A percentile compares a stretch with the other conserved stretches of the same genome.
Conservation (phyloP, 2,113 vertebrate species). For the Ophiodon elongatus region DNA sequence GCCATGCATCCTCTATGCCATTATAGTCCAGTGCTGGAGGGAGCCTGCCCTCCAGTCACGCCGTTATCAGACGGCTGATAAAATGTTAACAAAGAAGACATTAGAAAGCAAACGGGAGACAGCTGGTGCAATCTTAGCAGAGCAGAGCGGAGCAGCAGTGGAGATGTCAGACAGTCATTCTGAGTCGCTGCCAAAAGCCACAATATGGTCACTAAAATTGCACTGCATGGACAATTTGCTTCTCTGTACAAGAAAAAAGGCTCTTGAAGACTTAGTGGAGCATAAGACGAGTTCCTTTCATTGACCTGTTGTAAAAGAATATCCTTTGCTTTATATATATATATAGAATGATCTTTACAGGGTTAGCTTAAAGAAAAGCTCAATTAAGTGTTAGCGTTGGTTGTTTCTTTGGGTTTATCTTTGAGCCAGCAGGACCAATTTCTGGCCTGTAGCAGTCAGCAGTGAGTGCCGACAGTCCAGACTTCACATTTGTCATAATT, state of each 20-base stretch:
- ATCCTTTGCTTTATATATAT: background rate
- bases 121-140: conserved; percentile 79
- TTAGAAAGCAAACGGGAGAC: conserved; percentile 80
- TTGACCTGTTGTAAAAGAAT: conserved; percentile 25
- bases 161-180: conserved; percentile 81
- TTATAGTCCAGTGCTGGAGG: conserved; percentile 65
- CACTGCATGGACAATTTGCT: conserved; percentile 75
- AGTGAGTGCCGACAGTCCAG: conserved; percentile 39
- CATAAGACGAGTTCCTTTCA: conserved; percentile 53
- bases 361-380: conserved; percentile 56
- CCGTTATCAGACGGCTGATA: conserved; percentile 76
- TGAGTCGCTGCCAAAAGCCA: conserved; percentile 80
- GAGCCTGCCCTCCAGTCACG: conserved; percentile 72
- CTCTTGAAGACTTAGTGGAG: conserved; percentile 51
- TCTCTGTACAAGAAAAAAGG: conserved; percentile 53
- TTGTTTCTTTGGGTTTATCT: conserved; percentile 65
- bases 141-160: conserved; percentile 75
- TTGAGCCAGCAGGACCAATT: conserved; percentile 57
- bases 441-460: conserved; percentile 56
- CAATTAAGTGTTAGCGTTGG: conserved; percentile 30
- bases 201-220: conserved; percentile 81
- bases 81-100: conserved; percentile 82
- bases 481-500: conserved; percentile 72
- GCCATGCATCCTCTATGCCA: conserved; percentile 43
- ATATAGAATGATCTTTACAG: conserved; percentile 29